Base-by-base conservation (phyloP, 2,113 vertebrate genomes). In the Heloderma charlesbogerti region DNA sequence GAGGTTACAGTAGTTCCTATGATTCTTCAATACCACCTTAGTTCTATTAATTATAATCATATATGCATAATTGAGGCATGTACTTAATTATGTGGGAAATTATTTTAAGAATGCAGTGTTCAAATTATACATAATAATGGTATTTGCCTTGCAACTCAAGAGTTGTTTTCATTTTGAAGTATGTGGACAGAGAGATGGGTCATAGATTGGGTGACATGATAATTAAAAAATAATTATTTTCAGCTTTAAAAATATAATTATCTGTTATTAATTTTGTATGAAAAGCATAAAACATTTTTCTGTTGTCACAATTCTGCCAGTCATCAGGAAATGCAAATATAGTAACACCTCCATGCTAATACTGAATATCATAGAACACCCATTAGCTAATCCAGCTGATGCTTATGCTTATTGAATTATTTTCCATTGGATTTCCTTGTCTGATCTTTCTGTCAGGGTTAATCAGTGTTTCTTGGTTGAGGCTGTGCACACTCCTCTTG, bases 181-280 rank as follows among this genome's bases (percentile, higher is more conserved):
- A 25, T 60, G 43, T 86, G 6, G 22, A 48, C 72, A 54, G 77
- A 40, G 18, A 86, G 69, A 1, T 69, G 88, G 79, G 78, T 51
- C 72, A 88, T 43, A 43, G 40, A 25, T 45, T 75, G 51, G 29
- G 51, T 40, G 69, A 84, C 29, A 29, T 15, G 75, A 84, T 60
- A 34, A 43, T 34, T 37, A 37, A 43, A 57, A 45, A 75, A n/a
- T 71, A 83, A 91, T 57, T 34, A n/a, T 75, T 85, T 79, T 93
- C 0, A 78, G 16, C 15, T 86, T 48, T 66, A 10, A 75, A 92
- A 79, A 29, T 45, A 15, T 57, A 6, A 40, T 0, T 22, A 1
- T 60, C 45, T 1, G 71, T 0, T 25, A 88, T 82, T 72, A 43
- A n/a, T 88, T 90, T 83, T 92, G 5, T 80, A 92, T 29, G 8